A percentile compares a stretch with the other conserved stretches of the same genome.
phyloP scores from a whole-genome alignment of 2,888 invertebrate genomes.

The Prosopocoilus inquinatus region DNA sequence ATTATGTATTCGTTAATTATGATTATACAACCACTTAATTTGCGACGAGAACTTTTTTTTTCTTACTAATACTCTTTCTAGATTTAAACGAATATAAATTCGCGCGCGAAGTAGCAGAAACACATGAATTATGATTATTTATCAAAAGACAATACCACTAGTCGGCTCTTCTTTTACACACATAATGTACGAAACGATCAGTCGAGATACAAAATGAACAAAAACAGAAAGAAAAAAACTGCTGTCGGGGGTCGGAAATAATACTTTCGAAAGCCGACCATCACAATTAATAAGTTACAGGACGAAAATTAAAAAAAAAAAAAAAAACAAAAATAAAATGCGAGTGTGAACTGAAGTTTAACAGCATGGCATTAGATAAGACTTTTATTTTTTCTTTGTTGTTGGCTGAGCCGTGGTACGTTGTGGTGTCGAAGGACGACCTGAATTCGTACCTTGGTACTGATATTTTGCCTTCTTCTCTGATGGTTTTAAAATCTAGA shows the following conservation, averaged over 20 bases:
- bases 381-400: slow-evolving; percentile 64
- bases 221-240: too few species aligned
- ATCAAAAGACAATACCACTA: too few species aligned
- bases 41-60: too few species aligned
- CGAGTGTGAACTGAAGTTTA: neutral
- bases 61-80: too few species aligned
- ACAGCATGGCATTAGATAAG: neutral
- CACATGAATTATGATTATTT: too few species aligned
- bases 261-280: slow-evolving; percentile 27
- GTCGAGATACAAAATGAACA: neutral
- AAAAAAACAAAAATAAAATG: slow-evolving; percentile 23
- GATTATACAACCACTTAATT: too few species aligned
- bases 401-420: slow-evolving; percentile 60
- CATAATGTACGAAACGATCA: neutral
- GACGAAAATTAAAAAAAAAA: slow-evolving; percentile 23
- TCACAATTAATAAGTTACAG: slow-evolving; percentile 22
- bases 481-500: slow-evolving; percentile 96
- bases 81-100: too few species aligned
- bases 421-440: slow-evolving; percentile 82
- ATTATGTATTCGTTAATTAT: too few species aligned
- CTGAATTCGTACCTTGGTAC: slow-evolving; percentile 85
- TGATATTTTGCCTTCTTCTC: slow-evolving; percentile 99
- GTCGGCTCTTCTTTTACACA: too few species aligned
- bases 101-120: too few species aligned
- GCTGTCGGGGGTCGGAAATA: slow-evolving; percentile 26